Base-by-base conservation (phyloP, 2,113 vertebrate species). In the Nannospalax galili region DNA sequence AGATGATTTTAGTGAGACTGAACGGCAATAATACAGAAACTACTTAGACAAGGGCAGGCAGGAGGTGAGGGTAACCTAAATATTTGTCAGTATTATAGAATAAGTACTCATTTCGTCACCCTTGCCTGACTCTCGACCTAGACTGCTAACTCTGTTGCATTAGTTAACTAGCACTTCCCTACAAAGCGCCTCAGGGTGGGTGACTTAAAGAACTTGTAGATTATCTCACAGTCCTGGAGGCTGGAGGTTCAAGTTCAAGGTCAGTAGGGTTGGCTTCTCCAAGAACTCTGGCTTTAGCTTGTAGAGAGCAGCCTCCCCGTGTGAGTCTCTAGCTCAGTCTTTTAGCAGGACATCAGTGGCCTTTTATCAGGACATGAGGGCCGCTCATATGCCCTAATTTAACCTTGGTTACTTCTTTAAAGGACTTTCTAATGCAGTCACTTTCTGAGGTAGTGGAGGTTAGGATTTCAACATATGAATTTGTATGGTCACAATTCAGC, bases 41-140 rank as follows among this genome's bases (percentile, higher is more conserved):
- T 22, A 35, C 45, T 58, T n/a, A 58, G 24, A 70, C 89, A 42
- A 20, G 35, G n/a, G 22, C 5, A 28, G 60, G 11, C 24, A 65
- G 65, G 35, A 30, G 37, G n/a, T 40, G 37, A 81, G 35, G 30
- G 35, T 9, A 1, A 37, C 0, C 0, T 45, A 62, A 60, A 8
- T 40, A n/a, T 65, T 72, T 70, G 42, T 30, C 70, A 28, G 72
- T 56, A 16, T 91, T 42, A 82, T 56, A 82, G 37, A 69, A 22
- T 3, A 17, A 64, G 26, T 60, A 19, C 67, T 62, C 67, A 74
- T 9, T 58, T 32, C 5, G 14, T 48, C 35, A 37, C 30, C 7
- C 24, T 24, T 60, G 42, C 45, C 37, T 19, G 7, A 52, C 19
- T 62, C 45, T 1, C 1, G 2, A 62, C 5, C 1, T 58, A 37